A percentile compares a stretch with the other conserved stretches of the same genome.
Evolutionary conservation across 2,113 vertebrate genomes (phyloP).

Genomic region (Tragelaphus buxtoni): DNA sequence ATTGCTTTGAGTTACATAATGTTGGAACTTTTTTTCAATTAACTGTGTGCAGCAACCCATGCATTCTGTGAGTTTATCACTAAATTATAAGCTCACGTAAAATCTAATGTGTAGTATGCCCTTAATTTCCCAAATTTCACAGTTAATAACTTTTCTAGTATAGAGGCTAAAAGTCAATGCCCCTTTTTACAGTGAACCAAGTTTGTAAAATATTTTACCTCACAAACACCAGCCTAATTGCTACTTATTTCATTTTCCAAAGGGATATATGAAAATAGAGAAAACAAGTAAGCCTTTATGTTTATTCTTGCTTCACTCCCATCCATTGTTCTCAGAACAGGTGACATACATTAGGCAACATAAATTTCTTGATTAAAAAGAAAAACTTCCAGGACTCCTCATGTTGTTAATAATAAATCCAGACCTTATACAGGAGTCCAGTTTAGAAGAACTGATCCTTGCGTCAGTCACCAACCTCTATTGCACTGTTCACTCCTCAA

Average conservation of each 20-base stretch:
- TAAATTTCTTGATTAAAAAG: not conserved
- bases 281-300: not conserved
- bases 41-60: not conserved
- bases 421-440: not conserved
- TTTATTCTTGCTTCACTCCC: not conserved
- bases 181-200: not conserved
- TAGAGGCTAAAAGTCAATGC: not conserved
- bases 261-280: not conserved
- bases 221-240: not conserved
- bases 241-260: not conserved
- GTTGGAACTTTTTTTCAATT: not conserved
- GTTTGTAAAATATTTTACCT: slow-evolving; percentile 17
- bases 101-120: not conserved
- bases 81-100: not conserved
- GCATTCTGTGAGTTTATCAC: not conserved
- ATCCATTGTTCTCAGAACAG: not conserved
- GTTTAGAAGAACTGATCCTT: not conserved
- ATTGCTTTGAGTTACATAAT: not conserved
- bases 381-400: not conserved
- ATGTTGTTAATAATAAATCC: not conserved
- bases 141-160: not conserved
- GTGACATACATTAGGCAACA: not conserved
- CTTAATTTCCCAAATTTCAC: not conserved
- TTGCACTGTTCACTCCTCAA: too few species aligned
- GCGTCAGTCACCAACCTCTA: not conserved